Percentiles rank a stretch among this genome's conserved stretches.
These are phyloP conservation scores for Anoplopoma fimbria DNA, from an alignment of 2,113 vertebrate genomes.

Conservation along the genomic window DNA sequence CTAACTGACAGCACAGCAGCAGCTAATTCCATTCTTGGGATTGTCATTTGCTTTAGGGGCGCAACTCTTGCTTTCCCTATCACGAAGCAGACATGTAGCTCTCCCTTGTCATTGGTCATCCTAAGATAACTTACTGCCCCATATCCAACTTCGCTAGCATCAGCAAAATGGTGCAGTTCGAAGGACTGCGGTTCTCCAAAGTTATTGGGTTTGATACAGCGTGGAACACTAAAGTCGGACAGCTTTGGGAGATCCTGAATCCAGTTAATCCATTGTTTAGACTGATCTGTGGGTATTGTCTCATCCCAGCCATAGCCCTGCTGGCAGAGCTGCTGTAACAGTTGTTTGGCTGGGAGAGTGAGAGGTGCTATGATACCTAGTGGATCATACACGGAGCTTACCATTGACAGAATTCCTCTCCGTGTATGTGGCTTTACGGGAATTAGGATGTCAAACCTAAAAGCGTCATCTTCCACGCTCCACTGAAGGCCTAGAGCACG, in stretches of 20 bases:
- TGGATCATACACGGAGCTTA: background rate
- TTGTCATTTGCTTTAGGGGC: background rate
- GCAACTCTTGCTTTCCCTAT: background rate
- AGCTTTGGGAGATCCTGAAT: background rate
- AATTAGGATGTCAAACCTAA: too few relatives aligned
- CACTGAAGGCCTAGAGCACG: too few relatives aligned
- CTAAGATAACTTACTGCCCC: background rate
- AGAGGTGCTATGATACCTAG: background rate
- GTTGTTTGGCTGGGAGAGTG: background rate
- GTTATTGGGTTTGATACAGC: background rate
- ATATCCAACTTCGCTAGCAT: background rate
- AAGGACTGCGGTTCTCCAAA: background rate
- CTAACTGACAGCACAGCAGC: background rate
- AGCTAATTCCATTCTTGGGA: background rate
- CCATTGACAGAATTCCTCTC: background rate
- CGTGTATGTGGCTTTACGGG: background rate
- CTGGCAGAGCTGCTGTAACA: background rate
- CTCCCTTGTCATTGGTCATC: accelerated
- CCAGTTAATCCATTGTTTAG: background rate
- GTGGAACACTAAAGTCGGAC: too few relatives aligned
- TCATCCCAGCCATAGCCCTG: background rate
- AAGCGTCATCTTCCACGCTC: background rate
- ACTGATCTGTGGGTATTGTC: background rate
- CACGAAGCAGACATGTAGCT: background rate
- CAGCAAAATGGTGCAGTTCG: too few relatives aligned